phyloP scores from a whole-genome alignment of 2,113 vertebrate genomes.

The Eulemur rufifrons region DNA sequence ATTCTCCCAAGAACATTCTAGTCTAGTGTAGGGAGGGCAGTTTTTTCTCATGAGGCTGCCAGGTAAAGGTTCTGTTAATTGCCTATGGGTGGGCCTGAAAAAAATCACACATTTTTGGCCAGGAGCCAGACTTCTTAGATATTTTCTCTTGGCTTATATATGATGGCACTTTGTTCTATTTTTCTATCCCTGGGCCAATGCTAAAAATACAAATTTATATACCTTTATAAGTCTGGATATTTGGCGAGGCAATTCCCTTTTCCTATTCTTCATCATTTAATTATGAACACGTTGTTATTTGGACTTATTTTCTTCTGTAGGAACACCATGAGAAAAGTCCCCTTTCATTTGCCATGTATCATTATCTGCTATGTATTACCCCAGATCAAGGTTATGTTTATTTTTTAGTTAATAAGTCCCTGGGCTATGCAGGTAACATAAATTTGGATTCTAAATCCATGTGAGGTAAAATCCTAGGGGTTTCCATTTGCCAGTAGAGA shows the following conservation, averaged over 20 bases:
- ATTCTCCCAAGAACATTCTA: too few relatives aligned
- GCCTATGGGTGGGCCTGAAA: not conserved
- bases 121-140: not conserved
- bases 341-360: not conserved
- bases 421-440: not conserved
- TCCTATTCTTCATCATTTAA: not conserved
- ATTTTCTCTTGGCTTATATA: not conserved
- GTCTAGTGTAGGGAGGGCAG: not conserved
- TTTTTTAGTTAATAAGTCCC: not conserved
- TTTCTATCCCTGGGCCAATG: not conserved
- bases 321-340: not conserved
- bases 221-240: not conserved
- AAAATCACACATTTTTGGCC: not conserved
- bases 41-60: not conserved
- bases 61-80: not conserved
- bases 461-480: not conserved
- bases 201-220: not conserved
- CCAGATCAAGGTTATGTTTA: not conserved
- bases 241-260: not conserved
- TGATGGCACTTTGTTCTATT: not conserved
- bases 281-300: not conserved
- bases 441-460: not conserved
- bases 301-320: not conserved
- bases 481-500: not conserved
- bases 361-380: not conserved